Percentiles rank a stretch among this genome's conserved stretches.
Conservation (phyloP, 1,140 invertebrate genomes). For the Drosophila fuyamai region DNA sequence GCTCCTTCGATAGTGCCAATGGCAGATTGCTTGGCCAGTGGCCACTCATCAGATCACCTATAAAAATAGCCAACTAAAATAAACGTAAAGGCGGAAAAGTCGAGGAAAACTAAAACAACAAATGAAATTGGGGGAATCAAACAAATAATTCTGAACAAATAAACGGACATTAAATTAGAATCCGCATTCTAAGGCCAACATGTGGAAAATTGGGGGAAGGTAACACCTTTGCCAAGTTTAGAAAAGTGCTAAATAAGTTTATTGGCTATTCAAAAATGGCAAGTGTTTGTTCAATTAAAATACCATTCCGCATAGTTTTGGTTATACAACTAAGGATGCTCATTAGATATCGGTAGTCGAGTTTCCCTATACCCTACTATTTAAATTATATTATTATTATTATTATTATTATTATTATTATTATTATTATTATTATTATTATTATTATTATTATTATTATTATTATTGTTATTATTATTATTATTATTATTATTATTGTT, state of each 20-base stretch:
- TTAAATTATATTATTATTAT: too few species aligned
- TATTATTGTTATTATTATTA: too few species aligned
- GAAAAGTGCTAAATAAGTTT: constrained; percentile 31
- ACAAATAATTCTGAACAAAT: constrained; percentile 67
- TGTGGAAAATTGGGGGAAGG: constrained; percentile 11
- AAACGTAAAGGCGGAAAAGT: constrained; percentile 24
- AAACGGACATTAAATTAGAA: constrained; percentile 52
- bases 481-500: too few species aligned
- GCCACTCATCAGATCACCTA: constrained; percentile 55
- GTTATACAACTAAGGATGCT: neutral
- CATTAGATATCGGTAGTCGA: neutral
- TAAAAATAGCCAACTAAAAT: constrained; percentile 62
- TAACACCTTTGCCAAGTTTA: constrained; percentile 9
- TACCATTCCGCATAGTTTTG: constrained; percentile 26
- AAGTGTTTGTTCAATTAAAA: constrained; percentile 56
- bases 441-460: too few species aligned
- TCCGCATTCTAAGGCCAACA: constrained; percentile 13
- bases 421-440: too few species aligned
- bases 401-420: too few species aligned
- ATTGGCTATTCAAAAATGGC: constrained; percentile 43
- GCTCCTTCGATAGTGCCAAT: constrained; percentile 54
- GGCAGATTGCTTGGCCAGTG: constrained; percentile 26
- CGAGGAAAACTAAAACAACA: constrained; percentile 22
- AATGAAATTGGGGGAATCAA: constrained; percentile 30
- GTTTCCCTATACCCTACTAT: neutral